Base-by-base conservation (phyloP, 2,888 invertebrate species). In the Drosophila infuscata region DNA sequence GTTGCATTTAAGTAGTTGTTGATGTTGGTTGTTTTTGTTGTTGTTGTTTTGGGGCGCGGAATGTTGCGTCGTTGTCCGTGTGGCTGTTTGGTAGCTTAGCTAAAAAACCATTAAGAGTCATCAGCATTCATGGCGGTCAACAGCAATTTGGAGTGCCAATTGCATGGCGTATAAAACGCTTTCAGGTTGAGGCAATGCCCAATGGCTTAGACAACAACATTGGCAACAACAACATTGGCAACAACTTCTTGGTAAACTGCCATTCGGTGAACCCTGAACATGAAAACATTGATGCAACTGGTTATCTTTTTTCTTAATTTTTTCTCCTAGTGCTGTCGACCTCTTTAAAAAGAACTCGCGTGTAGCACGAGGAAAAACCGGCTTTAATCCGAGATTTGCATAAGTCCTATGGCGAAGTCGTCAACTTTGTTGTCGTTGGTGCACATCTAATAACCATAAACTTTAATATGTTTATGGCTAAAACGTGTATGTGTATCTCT, bases 101-200 rank as follows among this genome's bases (percentile, higher is more conserved):
- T 46, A 20, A 53, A 46, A 79, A 57, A 60, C 73, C 70, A 82
- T 86, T 86, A 82, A 84, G 70, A 79, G 83, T 81, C 85, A 88
- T 90, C 90, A 90, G 87, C 88, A 90, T 88, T 83, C 88, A 90
- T 84, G 87, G 76, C 90, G 83, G 87, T 86, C 90, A 89, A 79
- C 89, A 75, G 62, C 81, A 71, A 82, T 86, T 86, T 70, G 74
- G 75, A 85, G 89, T 84, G 89, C 75, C 88, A 85, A 89, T 89
- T 89, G 89, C 73, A 61, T 59, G 70, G 63, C 65, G 52, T 58
- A 64, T 63, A 54, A 70, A 61, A 60, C 67, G 75, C 64, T 58
- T 68, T 75, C 53, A 67, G 75, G 57, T 79, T 66, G 70, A 48
- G 65, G 61, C 66, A 78, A 70, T 52, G 63, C 29, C 62, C 62